A percentile compares a stretch with the other conserved stretches of the same genome.
Conservation (phyloP, 92 coral and sea anemone species). For the Desmophyllum pertusum region DNA sequence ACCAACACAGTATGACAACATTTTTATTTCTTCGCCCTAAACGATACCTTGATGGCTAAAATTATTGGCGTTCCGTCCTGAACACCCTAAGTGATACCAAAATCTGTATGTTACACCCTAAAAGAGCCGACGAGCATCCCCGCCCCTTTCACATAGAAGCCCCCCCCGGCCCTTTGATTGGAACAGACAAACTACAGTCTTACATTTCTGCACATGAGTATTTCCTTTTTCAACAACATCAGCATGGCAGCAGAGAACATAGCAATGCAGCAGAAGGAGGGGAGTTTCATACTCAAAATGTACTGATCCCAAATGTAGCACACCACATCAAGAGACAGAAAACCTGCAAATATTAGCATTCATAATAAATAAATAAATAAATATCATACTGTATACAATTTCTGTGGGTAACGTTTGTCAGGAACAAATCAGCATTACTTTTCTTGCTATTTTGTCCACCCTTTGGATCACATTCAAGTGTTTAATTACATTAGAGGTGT, state of each 20-base stretch:
- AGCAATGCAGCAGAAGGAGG: constrained; percentile 66
- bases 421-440: not conserved
- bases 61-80: too few species aligned
- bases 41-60: too few species aligned
- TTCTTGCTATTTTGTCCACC: not conserved
- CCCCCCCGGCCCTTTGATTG: too few species aligned
- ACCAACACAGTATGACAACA: too few species aligned
- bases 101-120: too few species aligned
- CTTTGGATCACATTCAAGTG: not conserved
- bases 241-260: constrained; percentile 71
- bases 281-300: constrained; percentile 65
- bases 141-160: too few species aligned
- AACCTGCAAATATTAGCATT: constrained; percentile 48
- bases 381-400: not conserved
- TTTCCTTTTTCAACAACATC: constrained; percentile 61
- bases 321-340: constrained; percentile 74
- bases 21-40: too few species aligned
- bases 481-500: not conserved
- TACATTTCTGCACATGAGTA: constrained; percentile 70
- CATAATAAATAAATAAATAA: not conserved
- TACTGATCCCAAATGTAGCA: constrained; percentile 89
- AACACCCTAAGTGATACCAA: too few species aligned
- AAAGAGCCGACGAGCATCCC: too few species aligned
- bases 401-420: not conserved
- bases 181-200: constrained; percentile 28